Percentiles rank a stretch among this genome's conserved stretches.
These are phyloP conservation scores for Probaryconus sp. DNA, from an alignment of 1,140 invertebrate genomes.

Conservation along the genomic window DNA sequence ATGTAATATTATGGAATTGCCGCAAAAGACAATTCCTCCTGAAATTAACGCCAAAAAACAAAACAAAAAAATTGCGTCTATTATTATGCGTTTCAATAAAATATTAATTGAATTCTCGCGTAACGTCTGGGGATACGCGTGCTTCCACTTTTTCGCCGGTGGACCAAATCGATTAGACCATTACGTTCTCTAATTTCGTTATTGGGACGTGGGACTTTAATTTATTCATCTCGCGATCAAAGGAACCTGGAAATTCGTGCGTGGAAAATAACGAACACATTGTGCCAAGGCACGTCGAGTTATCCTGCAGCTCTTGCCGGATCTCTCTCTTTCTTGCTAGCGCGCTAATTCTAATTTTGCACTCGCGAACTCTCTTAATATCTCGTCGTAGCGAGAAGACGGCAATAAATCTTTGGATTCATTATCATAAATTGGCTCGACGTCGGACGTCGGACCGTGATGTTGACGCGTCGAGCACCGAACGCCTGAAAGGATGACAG, in stretches of 20 bases:
- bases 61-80: no score
- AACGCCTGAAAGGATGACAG: slow-evolving; percentile 58
- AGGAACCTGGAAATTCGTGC: slow-evolving; percentile 17
- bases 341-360: slow-evolving; percentile 67
- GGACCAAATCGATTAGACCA: no score
- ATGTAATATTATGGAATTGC: no score
- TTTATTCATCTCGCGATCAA: slow-evolving; percentile 6
- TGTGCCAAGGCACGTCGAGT: slow-evolving; percentile 44
- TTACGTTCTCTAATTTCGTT: no score
- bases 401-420: slow-evolving; percentile 67
- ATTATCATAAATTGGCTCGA: slow-evolving; percentile 69
- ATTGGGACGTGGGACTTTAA: no score
- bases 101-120: no score
- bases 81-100: no score
- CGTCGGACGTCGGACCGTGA: slow-evolving; percentile 58
- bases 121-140: no score
- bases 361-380: slow-evolving; percentile 65
- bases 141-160: no score
- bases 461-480: slow-evolving; percentile 58
- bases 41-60: no score
- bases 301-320: slow-evolving; percentile 50
- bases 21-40: no score
- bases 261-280: slow-evolving; percentile 60
- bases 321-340: slow-evolving; percentile 38
- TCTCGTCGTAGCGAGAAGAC: slow-evolving; percentile 65